phyloP scores from a whole-genome alignment of 1,140 invertebrate genomes.

The Platyura marginata region DNA sequence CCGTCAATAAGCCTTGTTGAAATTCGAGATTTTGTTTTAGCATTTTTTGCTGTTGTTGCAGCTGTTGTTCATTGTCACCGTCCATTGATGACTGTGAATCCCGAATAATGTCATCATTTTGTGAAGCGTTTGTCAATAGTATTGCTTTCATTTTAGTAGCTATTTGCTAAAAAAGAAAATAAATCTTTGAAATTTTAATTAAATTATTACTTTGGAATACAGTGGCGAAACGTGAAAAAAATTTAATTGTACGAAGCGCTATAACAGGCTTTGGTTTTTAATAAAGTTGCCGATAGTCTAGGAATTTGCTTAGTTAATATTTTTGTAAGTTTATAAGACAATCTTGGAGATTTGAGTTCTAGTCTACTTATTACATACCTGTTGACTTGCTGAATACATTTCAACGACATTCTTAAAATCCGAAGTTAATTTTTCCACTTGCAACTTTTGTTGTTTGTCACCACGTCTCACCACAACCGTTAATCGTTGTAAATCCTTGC shows the following conservation, averaged over 20 bases:
- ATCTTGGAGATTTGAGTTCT: too few species aligned
- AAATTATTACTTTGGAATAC: too few species aligned
- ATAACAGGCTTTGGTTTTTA: too few species aligned
- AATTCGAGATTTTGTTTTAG: constrained; percentile 44
- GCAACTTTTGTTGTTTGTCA: constrained; percentile 61
- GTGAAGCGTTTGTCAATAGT: constrained; percentile 31
- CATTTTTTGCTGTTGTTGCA: constrained; percentile 33
- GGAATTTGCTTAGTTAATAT: too few species aligned
- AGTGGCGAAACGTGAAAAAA: too few species aligned
- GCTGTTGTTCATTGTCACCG: constrained; percentile 24
- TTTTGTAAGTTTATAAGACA: too few species aligned
- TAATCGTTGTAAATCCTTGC: constrained; percentile 48
- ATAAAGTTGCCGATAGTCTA: too few species aligned
- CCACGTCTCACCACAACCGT: constrained; percentile 41
- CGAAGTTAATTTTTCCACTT: constrained; percentile 61
- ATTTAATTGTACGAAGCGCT: too few species aligned
- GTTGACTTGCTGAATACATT: constrained; percentile 59
- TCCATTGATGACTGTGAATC: constrained; percentile 21
- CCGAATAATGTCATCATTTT: constrained; percentile 18
- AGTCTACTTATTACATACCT: too few species aligned
- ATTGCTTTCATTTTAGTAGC: constrained; percentile 59
- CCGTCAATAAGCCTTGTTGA: constrained; percentile 52
- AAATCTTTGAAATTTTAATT: too few species aligned
- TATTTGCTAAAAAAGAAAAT: constrained; percentile 41
- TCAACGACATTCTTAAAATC: constrained; percentile 62